Conservation (phyloP, 2,113 vertebrate genomes). For the Coptodon bakossiorum region DNA sequence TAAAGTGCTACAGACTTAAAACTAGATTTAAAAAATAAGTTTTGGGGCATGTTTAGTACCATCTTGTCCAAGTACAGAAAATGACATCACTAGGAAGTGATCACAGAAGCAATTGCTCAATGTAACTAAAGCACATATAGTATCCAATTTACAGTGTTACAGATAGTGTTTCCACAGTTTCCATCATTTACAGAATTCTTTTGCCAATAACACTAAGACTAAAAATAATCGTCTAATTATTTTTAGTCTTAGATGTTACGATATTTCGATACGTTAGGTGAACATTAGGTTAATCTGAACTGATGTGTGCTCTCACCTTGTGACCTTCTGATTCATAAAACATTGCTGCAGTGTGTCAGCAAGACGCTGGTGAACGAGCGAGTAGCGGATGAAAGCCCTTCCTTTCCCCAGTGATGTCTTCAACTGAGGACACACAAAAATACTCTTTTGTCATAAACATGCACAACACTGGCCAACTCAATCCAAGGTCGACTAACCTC, state of each 20-base stretch:
- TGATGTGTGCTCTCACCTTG: slow-evolving; percentile 72
- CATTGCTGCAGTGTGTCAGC: slow-evolving; percentile 96
- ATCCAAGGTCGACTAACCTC: neutral
- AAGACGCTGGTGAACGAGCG: slow-evolving; percentile 88
- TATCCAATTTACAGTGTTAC: neutral
- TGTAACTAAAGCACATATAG: neutral
- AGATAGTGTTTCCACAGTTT: neutral
- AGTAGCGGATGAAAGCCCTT: slow-evolving; percentile 92
- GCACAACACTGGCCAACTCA: neutral
- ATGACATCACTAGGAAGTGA: neutral
- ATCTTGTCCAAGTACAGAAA: neutral
- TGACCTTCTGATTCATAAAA: slow-evolving; percentile 88
- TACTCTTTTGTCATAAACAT: neutral
- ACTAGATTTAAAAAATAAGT: neutral
- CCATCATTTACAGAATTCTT: neutral
- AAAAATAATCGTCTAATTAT: neutral
- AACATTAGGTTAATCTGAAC: neutral
- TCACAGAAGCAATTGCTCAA: neutral
- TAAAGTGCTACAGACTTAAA: neutral
- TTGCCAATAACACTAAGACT: neutral
- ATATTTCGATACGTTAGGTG: neutral
- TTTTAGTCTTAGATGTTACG: neutral
- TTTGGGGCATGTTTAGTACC: neutral
- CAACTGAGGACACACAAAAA: slow-evolving; percentile 71
- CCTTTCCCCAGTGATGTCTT: slow-evolving; percentile 94